These are phyloP conservation scores for Aleadryas rufinucha DNA, from an alignment of 2,113 vertebrate genomes.

Conservation along the genomic window DNA sequence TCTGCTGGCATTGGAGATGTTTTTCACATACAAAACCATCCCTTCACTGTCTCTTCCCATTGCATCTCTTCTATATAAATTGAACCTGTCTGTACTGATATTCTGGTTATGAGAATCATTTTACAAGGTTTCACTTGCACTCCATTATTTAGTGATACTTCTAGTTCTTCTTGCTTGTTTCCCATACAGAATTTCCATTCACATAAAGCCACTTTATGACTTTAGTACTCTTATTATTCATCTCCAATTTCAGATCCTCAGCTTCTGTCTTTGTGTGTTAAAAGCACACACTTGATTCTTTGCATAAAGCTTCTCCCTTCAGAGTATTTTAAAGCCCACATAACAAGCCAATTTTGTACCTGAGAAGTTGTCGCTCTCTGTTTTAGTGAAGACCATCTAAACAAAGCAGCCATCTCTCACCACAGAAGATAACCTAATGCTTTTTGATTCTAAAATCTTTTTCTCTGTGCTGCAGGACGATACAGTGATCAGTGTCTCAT, in stretches of 20 bases:
- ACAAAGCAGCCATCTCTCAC: not conserved
- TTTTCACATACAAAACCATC: constrained; percentile 51
- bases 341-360: constrained; percentile 26
- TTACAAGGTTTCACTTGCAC: constrained; percentile 49
- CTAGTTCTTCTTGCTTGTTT: constrained; percentile 60
- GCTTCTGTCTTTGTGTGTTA: constrained; percentile 8
- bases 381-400: constrained; percentile 14
- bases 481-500: not conserved
- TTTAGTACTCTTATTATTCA: constrained; percentile 39
- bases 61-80: constrained; percentile 48
- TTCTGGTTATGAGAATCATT: constrained; percentile 61
- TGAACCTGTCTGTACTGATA: constrained; percentile 61
- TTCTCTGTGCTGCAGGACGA: not conserved
- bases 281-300: constrained; percentile 10
- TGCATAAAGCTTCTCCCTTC: not conserved
- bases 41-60: not conserved
- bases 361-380: not conserved
- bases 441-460: constrained; percentile 8
- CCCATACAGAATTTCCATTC: constrained; percentile 53
- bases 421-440: not conserved
- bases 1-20: constrained; percentile 43
- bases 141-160: constrained; percentile 59
- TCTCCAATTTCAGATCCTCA: constrained; percentile 24
- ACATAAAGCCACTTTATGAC: not conserved
- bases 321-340: constrained; percentile 26